phyloP scores from a whole-genome alignment of 2,888 invertebrate genomes.

The Hypomecis punctinalis region DNA sequence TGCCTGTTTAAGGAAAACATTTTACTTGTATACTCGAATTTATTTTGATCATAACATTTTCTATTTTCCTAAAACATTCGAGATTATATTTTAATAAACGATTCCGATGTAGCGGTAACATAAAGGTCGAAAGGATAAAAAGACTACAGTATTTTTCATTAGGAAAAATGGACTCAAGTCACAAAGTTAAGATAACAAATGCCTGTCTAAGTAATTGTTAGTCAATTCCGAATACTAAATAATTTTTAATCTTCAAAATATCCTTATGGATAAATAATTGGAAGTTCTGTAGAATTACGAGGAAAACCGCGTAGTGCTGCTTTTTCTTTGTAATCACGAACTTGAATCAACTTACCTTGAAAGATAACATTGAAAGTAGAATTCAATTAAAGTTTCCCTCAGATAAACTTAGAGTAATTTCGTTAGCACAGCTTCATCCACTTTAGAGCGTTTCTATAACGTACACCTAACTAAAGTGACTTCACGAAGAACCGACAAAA shows the following conservation, averaged over 20 bases:
- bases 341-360: conserved; percentile 7
- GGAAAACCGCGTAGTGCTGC: neutral
- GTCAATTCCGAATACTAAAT: too few relatives aligned
- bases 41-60: neutral
- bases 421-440: conserved; percentile 41
- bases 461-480: conserved; percentile 48
- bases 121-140: too few relatives aligned
- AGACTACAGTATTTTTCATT: too few relatives aligned
- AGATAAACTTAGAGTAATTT: conserved; percentile 34
- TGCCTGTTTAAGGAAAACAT: neutral
- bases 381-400: conserved; percentile 40
- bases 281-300: too few relatives aligned
- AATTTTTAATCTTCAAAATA: too few relatives aligned
- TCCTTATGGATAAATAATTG: too few relatives aligned
- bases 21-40: neutral
- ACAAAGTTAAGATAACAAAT: too few relatives aligned
- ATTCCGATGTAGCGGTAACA: too few relatives aligned
- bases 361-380: conserved; percentile 21
- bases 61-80: neutral
- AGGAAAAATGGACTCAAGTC: too few relatives aligned
- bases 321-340: neutral
- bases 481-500: conserved; percentile 58
- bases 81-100: too few relatives aligned
- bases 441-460: conserved; percentile 53
- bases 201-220: too few relatives aligned